Base-by-base conservation (phyloP, 1,140 invertebrate genomes). In the Drosophila persimilis region DNA sequence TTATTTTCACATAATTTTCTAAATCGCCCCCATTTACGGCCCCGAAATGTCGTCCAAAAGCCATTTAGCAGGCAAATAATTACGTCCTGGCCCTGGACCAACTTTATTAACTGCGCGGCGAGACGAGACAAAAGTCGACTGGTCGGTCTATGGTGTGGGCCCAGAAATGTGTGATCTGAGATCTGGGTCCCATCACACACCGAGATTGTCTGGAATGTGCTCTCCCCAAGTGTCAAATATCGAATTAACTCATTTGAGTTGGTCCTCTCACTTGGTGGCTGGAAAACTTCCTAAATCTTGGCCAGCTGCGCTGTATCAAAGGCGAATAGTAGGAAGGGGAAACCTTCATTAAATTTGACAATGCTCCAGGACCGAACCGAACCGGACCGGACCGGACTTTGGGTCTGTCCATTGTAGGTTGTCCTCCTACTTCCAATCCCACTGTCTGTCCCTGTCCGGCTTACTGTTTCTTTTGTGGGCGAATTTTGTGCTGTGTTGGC, bases 271-370 rank as follows among this genome's bases (percentile, higher is more conserved):
- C 22, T 46, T 41, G 29, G 5, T 43, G 24, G n/a, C 53, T 58
- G 35, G 41, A 61, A 74, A 80, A 72, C 59, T 75, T 77, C 65
- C 55, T 78, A 86, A 86, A 86, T 89, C 83, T 79, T 86, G 57
- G 60, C 73, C 69, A 85, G 81, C 81, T 81, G 77, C 64, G 77
- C 81, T 61, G 76, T 85, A 73, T 86, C 80, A 86, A 81, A 73
- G 74, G 80, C 69, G 80, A 26, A 47, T 43, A 67, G 62, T 69
- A 35, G 62, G n/a, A n/a, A 63, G 26, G 57, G 71, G 57, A 86
- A 88, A 88, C 86, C 86, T 85, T 90, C 88, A 90, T 90, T 90
- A 90, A 88, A 88, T 77, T 88, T 86, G 78, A 90, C 88, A 89
- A 81, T 85, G 81, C 51, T 29, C 54, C 46, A 65, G 71, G 44